phyloP scores from a whole-genome alignment of 2,888 invertebrate genomes.

The Drosophila greeni region DNA sequence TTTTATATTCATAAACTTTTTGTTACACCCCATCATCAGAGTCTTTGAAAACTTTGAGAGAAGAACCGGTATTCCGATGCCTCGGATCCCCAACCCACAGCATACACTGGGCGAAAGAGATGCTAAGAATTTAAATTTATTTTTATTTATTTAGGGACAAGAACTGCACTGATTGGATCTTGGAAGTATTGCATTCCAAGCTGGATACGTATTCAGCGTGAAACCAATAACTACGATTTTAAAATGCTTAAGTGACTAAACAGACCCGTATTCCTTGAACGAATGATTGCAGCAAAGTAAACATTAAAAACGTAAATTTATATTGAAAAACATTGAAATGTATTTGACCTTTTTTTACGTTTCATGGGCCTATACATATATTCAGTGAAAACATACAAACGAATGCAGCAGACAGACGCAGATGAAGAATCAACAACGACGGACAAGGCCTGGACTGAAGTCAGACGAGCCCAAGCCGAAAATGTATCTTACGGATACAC shows the following conservation, averaged over 20 bases:
- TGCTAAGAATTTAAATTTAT: neutral
- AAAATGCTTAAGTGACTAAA: too few species aligned
- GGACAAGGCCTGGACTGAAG: conserved; percentile 28
- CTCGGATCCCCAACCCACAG: neutral
- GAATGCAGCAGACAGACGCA: conserved; percentile 44
- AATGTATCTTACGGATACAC: conserved; percentile 71
- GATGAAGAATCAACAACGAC: conserved; percentile 28
- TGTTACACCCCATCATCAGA: conserved; percentile 37
- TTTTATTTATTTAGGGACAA: too few species aligned
- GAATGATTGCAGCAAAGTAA: neutral
- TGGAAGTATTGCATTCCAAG: too few species aligned
- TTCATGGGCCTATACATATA: conserved; percentile 5
- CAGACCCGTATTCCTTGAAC: neutral
- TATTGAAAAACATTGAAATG: neutral
- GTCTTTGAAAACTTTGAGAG: conserved; percentile 55
- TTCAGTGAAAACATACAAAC: conserved; percentile 21
- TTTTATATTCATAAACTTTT: conserved; percentile 33
- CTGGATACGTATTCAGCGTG: too few species aligned
- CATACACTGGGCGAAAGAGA: neutral
- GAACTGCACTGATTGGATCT: neutral
- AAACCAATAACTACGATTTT: too few species aligned
- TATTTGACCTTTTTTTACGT: neutral
- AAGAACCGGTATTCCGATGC: conserved; percentile 61
- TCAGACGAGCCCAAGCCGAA: conserved; percentile 45
- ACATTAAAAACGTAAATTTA: neutral